These are phyloP conservation scores for Helicoverpa assulta DNA, from an alignment of 2,888 invertebrate genomes.

Conservation along the genomic window DNA sequence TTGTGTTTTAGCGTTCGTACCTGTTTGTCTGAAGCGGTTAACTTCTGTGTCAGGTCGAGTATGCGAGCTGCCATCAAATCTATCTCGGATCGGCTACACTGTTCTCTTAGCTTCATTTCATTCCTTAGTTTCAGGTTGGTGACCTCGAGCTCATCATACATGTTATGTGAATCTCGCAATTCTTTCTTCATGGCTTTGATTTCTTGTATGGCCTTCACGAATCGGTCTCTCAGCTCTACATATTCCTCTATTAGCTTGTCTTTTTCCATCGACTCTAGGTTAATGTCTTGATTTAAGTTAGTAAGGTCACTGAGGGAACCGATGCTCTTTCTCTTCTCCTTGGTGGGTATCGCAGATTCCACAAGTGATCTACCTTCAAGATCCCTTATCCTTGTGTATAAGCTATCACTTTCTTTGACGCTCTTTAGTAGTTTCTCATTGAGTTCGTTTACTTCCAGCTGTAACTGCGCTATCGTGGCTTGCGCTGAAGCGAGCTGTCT, in stretches of 20 bases:
- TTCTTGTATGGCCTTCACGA: conserved; percentile 95
- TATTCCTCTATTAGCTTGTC: conserved; percentile 95
- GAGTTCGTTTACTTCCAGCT: conserved; percentile 92
- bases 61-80: conserved; percentile 95
- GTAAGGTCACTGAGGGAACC: conserved; percentile 95
- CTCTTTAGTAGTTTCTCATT: conserved; percentile 92
- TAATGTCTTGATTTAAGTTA: conserved; percentile 94
- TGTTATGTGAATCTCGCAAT: conserved; percentile 94
- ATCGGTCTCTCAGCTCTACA: conserved; percentile 93
- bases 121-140: conserved; percentile 94
- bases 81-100: conserved; percentile 93
- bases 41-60: conserved; percentile 95
- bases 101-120: conserved; percentile 92
- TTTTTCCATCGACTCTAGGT: conserved; percentile 93
- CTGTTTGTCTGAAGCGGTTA: conserved; percentile 95
- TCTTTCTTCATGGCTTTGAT: conserved; percentile 95
- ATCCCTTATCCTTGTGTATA: conserved; percentile 93
- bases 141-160: conserved; percentile 95
- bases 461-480: conserved; percentile 91
- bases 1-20: conserved; percentile 95
- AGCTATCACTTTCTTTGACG: conserved; percentile 94
- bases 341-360: conserved; percentile 83
- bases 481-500: conserved; percentile 92
- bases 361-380: conserved; percentile 91
- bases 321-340: conserved; percentile 92